Evolutionary conservation across 1,140 invertebrate species (phyloP).

Genomic region (Drosophila santomea): DNA sequence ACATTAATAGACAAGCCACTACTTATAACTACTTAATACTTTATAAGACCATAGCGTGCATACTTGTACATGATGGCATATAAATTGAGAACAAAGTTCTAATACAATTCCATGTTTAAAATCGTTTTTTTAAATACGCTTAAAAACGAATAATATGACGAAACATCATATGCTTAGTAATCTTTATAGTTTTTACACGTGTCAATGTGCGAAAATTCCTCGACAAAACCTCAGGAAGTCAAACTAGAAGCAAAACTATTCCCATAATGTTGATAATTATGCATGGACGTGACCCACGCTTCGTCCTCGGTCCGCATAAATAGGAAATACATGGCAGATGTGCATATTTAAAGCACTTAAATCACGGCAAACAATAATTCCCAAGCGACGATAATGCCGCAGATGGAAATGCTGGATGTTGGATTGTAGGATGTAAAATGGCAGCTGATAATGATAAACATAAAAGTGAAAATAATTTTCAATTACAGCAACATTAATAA

Average conservation of each 20-base stretch:
- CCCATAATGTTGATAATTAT: conserved; percentile 63
- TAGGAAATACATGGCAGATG: conserved; percentile 56
- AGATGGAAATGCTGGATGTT: conserved; percentile 7
- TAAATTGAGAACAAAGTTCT: no score
- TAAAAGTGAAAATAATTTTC: conserved; percentile 84
- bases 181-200: neutral
- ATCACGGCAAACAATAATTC: conserved; percentile 80
- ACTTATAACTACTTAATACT: neutral
- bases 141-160: no score
- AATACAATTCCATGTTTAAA: no score
- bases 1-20: neutral
- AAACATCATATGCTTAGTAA: no score
- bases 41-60: neutral
- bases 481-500: conserved; percentile 83
- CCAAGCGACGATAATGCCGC: conserved; percentile 63
- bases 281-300: conserved; percentile 30
- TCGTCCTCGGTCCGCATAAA: conserved; percentile 54
- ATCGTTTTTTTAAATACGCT: neutral
- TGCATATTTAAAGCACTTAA: conserved; percentile 66
- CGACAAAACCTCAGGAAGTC: conserved; percentile 13
- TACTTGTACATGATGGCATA: no score
- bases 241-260: conserved; percentile 20
- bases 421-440: conserved; percentile 33
- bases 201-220: conserved; percentile 7
- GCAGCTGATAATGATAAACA: conserved; percentile 76